A percentile compares a stretch with the other conserved stretches of the same genome.
Evolutionary conservation across 2,113 vertebrate species (phyloP).

Genomic region (Crocuta crocuta): DNA sequence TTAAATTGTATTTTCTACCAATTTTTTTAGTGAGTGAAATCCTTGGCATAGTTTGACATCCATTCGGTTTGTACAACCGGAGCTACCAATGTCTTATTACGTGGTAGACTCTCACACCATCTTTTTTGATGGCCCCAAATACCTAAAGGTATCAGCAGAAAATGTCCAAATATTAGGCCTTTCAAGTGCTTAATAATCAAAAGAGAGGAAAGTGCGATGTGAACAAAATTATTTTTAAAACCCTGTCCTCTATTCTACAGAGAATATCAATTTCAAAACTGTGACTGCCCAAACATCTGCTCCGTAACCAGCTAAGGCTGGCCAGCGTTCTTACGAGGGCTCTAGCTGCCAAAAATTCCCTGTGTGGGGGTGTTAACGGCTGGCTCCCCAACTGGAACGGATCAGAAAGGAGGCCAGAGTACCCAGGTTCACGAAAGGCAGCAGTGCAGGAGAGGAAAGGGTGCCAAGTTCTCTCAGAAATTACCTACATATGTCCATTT

Average conservation of each 20-base stretch:
- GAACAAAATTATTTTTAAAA: constrained; percentile 60
- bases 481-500: not conserved
- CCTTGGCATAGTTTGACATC: not conserved
- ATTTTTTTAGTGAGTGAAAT: not conserved
- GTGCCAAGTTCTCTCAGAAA: not conserved
- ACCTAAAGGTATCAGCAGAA: not conserved
- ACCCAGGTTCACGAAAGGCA: constrained; percentile 17
- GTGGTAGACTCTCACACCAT: not conserved
- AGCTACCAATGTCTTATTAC: not conserved
- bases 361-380: fast-evolving
- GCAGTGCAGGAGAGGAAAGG: not conserved
- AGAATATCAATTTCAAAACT: constrained; percentile 60
- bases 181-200: not conserved
- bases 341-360: not conserved
- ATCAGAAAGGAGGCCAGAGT: constrained; percentile 54
- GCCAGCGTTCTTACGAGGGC: not conserved
- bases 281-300: constrained; percentile 66
- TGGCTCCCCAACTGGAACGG: not conserved
- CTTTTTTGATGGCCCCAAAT: not conserved
- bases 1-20: not conserved
- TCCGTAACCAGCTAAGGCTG: not conserved
- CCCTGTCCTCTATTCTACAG: not conserved
- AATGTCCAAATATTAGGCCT: not conserved
- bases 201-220: constrained; percentile 55
- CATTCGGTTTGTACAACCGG: not conserved